phyloP scores from a whole-genome alignment of 2,113 vertebrate species.

The Osmerus eperlanus region DNA sequence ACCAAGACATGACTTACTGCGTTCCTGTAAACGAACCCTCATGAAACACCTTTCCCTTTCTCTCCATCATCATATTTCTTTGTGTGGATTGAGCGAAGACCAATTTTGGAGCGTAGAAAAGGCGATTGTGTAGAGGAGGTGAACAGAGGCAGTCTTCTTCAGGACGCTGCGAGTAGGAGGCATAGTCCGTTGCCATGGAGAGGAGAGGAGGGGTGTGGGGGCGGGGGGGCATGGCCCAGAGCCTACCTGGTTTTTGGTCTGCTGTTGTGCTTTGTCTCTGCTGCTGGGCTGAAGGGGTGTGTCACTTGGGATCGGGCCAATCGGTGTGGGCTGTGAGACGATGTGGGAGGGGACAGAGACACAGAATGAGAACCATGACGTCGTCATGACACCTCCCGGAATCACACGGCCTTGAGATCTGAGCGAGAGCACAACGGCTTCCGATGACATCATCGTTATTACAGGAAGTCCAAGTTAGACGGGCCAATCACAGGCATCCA shows the following conservation, averaged over 20 bases:
- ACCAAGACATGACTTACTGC: too few species aligned
- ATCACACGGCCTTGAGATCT: too few species aligned
- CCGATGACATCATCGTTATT: too few species aligned
- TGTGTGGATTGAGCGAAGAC: neutral
- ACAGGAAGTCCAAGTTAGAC: neutral
- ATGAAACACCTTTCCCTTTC: neutral
- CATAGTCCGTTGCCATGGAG: neutral
- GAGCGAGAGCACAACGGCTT: too few species aligned
- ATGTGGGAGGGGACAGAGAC: neutral
- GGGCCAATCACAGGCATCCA: neutral
- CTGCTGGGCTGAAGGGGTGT: constrained; percentile 81
- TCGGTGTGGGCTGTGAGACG: constrained; percentile 83
- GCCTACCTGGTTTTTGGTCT: constrained; percentile 94
- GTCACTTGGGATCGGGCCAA: constrained; percentile 90
- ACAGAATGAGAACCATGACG: neutral
- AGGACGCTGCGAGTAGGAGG: constrained; percentile 35
- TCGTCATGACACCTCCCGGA: too few species aligned
- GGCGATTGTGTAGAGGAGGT: constrained; percentile 8
- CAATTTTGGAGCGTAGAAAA: constrained; percentile 8
- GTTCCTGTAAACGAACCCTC: neutral
- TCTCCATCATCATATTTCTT: neutral
- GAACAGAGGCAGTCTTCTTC: constrained; percentile 38
- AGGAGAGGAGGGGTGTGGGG: constrained; percentile 1
- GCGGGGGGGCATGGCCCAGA: neutral
- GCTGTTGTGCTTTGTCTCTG: constrained; percentile 89